Evolutionary conservation across 2,113 vertebrate genomes (phyloP), one percentile per base, ranked within the genome.

Genomic region (Polypterus bichir): DNA sequence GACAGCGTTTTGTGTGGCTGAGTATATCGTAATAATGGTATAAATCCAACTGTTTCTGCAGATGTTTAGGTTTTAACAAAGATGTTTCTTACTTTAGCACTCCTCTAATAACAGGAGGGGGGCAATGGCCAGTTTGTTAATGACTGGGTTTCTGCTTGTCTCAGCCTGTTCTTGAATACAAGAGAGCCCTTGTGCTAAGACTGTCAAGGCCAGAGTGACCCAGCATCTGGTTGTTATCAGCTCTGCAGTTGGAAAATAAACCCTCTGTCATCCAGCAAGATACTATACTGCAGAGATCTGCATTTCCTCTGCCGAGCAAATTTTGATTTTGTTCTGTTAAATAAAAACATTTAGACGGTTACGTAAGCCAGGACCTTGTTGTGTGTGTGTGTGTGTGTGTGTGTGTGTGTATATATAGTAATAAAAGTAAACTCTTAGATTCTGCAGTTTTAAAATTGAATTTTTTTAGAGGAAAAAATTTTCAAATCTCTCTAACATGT

Each of bases 181-280:
- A 68, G 59, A 46, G 60, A 49, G 57, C 64, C 59, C 59, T 67
- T 69, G 69, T 67, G 62, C 55, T 55, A 7, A 11, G 1, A 27
- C 5, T n/a, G 62, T 8, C 52, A n/a, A 52, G 11, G 54, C 48
- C 66, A 47, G 11, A n/a, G 53, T 56, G 65, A 10, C 60, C 27
- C 9, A 53, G 65, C 70, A 74, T 70, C 68, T 74, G 72, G 66
- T 70, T 71, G 64, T 62, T 64, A 70, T 71, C 68, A 71, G 64
- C 54, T 7, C 47, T 48, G 49, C 65, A 55, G 55, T 54, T 62
- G 52, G 67, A 68, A 65, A 72, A 63, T 57, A 65, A 69, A 66
- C 65, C 46, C 44, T 7, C 54, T 48, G 56, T 54, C 52, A 62
- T 65, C 61, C 9, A 45, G 61, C 9, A 53, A 44, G 9, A 59